Conservation (phyloP, 1,140 invertebrate genomes). For the Vanessa tameamea region DNA sequence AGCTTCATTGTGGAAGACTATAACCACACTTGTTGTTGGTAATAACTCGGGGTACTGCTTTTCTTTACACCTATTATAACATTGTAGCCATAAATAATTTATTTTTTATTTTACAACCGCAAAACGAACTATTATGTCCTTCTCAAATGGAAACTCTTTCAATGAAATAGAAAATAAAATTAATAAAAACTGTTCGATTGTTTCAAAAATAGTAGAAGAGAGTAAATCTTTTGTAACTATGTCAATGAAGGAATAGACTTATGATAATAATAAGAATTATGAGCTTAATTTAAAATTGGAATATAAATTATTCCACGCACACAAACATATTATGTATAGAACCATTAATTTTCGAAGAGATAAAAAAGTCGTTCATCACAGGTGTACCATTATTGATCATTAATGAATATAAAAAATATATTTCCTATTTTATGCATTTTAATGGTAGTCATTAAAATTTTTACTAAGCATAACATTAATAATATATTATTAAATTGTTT, state of each 20-base stretch:
- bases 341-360: too few relatives aligned
- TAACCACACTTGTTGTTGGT: slow-evolving; percentile 95
- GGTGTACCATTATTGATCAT: not conserved
- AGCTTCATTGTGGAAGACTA: slow-evolving; percentile 99
- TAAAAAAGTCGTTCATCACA: not conserved
- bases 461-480: not conserved
- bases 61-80: slow-evolving; percentile 85
- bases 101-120: not conserved
- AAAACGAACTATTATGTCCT: too few relatives aligned
- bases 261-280: too few relatives aligned
- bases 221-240: too few relatives aligned
- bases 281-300: too few relatives aligned
- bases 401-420: not conserved
- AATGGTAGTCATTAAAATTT: not conserved
- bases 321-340: too few relatives aligned
- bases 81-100: not conserved
- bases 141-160: too few relatives aligned
- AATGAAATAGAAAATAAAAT: too few relatives aligned
- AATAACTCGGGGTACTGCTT: slow-evolving; percentile 89
- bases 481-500: not conserved
- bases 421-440: not conserved
- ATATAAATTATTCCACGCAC: too few relatives aligned
- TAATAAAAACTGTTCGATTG: too few relatives aligned
- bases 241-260: too few relatives aligned
- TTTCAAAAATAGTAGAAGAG: too few relatives aligned